Conservation (phyloP, 92 coral and sea anemone genomes). For the Actinernus sp. region DNA sequence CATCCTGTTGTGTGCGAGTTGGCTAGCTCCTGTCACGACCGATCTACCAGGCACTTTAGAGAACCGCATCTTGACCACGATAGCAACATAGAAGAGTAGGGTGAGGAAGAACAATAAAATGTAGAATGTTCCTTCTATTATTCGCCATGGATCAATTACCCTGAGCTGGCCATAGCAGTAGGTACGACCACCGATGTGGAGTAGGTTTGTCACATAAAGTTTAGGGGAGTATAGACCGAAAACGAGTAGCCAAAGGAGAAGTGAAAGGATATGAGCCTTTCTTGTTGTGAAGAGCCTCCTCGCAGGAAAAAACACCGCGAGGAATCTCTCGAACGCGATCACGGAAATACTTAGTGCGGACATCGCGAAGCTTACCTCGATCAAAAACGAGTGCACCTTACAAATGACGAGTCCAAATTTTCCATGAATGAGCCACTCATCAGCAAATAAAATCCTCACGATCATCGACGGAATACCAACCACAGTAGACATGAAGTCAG, state of each 20-base stretch:
- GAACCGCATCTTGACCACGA: slow-evolving; percentile 9
- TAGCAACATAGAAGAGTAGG: slow-evolving; percentile 12
- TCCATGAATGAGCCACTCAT: slow-evolving; percentile 19
- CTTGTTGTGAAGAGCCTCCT: slow-evolving; percentile 3
- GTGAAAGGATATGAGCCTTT: neutral
- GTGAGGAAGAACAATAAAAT: slow-evolving; percentile 12
- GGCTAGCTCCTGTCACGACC: slow-evolving; percentile 20
- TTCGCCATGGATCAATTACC: slow-evolving; percentile 6
- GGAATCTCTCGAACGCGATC: slow-evolving; percentile 17
- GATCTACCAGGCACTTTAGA: slow-evolving; percentile 17
- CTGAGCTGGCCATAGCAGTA: neutral
- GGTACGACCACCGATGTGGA: neutral
- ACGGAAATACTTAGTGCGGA: slow-evolving; percentile 17
- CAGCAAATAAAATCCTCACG: neutral
- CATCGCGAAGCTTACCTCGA: slow-evolving; percentile 19
- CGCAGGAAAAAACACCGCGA: slow-evolving; percentile 24
- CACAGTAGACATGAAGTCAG: slow-evolving; percentile 15
- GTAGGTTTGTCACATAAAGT: slow-evolving; percentile 10
- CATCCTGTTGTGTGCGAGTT: neutral
- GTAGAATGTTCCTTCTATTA: slow-evolving; percentile 5
- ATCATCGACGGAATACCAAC: slow-evolving; percentile 26
- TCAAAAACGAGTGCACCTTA: slow-evolving; percentile 17
- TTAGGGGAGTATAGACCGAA: slow-evolving; percentile 13
- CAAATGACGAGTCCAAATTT: slow-evolving; percentile 14
- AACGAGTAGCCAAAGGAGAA: slow-evolving; percentile 1